These are phyloP conservation scores for Apodemia zela DNA, from an alignment of 2,888 invertebrate species.

Conservation along the genomic window DNA sequence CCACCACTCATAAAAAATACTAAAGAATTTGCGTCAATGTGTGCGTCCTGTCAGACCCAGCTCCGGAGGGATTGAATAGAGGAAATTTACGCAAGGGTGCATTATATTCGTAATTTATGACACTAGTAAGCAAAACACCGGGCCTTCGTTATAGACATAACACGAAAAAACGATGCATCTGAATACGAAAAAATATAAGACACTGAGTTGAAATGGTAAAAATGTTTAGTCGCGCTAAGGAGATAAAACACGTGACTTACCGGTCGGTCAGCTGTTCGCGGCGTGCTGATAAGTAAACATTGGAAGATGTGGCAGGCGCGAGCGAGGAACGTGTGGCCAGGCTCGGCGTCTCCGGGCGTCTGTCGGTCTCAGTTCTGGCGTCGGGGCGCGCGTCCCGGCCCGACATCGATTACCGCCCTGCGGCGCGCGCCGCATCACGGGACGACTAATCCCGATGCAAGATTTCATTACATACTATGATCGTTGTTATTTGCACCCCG, in stretches of 20 bases:
- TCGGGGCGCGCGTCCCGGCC: slow-evolving; percentile 77
- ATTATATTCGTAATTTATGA: slow-evolving; percentile 74
- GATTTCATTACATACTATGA: slow-evolving; percentile 78
- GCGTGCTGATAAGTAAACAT: slow-evolving; percentile 70
- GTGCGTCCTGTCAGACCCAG: slow-evolving; percentile 39
- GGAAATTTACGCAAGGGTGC: slow-evolving; percentile 67
- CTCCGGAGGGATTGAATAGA: slow-evolving; percentile 56
- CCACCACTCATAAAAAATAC: slow-evolving; percentile 71
- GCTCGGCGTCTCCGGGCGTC: slow-evolving; percentile 77
- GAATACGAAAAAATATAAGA: slow-evolving; percentile 49
- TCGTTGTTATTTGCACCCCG: slow-evolving; percentile 79
- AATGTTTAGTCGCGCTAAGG: slow-evolving; percentile 35
- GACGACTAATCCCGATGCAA: slow-evolving; percentile 70
- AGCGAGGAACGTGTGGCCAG: slow-evolving; percentile 71
- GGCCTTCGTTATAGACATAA: slow-evolving; percentile 38
- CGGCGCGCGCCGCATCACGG: slow-evolving; percentile 59
- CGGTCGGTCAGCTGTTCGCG: slow-evolving; percentile 77
- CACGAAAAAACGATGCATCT: slow-evolving; percentile 39
- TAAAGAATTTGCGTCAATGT: slow-evolving; percentile 58
- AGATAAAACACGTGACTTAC: slow-evolving; percentile 72
- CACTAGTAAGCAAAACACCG: slow-evolving; percentile 43
- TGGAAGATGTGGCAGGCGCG: slow-evolving; percentile 61
- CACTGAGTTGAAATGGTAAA: slow-evolving; percentile 36
- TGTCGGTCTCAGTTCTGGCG: slow-evolving; percentile 70
- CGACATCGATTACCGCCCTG: slow-evolving; percentile 63